Evolutionary conservation across 2,797 vertebrate species (phyloP).

Genomic region (Poeciliopsis turneri): DNA sequence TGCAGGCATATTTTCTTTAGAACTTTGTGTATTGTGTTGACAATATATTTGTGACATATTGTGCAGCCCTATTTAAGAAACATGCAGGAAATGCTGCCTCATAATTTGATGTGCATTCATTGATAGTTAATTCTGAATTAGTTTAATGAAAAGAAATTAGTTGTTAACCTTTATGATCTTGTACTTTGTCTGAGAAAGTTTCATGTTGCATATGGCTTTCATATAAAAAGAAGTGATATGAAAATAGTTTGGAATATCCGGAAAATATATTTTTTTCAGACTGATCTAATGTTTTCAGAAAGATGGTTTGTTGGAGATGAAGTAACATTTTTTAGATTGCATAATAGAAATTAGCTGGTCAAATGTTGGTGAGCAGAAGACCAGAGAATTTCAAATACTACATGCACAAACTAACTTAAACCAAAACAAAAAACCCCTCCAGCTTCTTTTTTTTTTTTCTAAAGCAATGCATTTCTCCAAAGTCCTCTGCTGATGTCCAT

Average conservation of each 20-base stretch:
- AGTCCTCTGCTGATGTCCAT: slow-evolving; percentile 1
- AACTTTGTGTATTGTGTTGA: slow-evolving; percentile 2
- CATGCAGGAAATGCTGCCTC: background rate
- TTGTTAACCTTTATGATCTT: background rate
- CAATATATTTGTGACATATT: background rate
- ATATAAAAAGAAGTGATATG: background rate
- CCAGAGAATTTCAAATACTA: background rate
- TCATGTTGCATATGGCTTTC: background rate
- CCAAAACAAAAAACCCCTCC: slow-evolving; percentile 6
- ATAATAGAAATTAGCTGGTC: background rate
- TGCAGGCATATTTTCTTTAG: slow-evolving; percentile 10
- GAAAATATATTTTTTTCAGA: background rate
- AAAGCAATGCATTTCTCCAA: slow-evolving; percentile 3
- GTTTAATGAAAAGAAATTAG: background rate
- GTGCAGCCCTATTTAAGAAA: background rate
- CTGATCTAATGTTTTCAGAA: background rate
- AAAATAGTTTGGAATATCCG: background rate
- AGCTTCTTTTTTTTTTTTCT: slow-evolving; percentile 3
- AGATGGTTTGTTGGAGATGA: background rate
- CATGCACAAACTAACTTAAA: slow-evolving; percentile 17
- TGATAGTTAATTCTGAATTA: background rate
- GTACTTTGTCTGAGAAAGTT: background rate
- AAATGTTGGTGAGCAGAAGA: background rate
- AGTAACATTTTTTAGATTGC: background rate
- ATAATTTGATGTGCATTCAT: background rate